These are phyloP conservation scores for Caenorhabditis auriculariae DNA, from an alignment of 2,888 invertebrate genomes.

Conservation along the genomic window DNA sequence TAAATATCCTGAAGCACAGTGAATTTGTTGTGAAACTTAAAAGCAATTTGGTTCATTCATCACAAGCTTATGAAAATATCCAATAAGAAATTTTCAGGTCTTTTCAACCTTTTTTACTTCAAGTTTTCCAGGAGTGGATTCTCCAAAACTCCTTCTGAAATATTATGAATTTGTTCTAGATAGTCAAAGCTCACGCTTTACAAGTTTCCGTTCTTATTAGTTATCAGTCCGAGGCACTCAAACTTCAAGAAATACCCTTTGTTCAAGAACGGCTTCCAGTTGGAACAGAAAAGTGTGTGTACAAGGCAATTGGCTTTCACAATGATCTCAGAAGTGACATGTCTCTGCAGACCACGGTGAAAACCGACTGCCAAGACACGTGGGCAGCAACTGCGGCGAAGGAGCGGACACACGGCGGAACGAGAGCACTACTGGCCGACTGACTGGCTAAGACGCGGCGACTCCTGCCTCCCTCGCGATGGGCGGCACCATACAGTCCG, in stretches of 20 bases:
- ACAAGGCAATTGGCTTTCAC: constrained; percentile 51
- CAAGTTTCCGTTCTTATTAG: too few species aligned
- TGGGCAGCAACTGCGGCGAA: neutral
- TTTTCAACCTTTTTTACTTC: too few species aligned
- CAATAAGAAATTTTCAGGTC: too few species aligned
- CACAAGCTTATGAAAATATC: too few species aligned
- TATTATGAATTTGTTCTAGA: too few species aligned
- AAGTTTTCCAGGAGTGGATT: too few species aligned
- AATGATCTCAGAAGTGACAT: constrained; percentile 49
- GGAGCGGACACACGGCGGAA: neutral
- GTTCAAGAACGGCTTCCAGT: neutral
- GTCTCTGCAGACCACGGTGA: constrained; percentile 51
- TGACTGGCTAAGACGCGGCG: constrained; percentile 7
- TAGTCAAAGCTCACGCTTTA: too few species aligned
- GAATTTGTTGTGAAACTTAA: too few species aligned
- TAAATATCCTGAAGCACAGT: too few species aligned
- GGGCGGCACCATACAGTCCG: constrained; percentile 33
- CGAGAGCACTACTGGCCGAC: neutral
- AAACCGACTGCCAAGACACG: constrained; percentile 39
- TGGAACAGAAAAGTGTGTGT: neutral
- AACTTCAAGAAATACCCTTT: neutral
- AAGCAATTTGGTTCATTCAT: too few species aligned
- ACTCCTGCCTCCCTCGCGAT: neutral
- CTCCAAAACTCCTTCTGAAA: too few species aligned
- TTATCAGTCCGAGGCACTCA: too few species aligned